These are phyloP conservation scores for Eristalis pertinax DNA, from an alignment of 2,888 invertebrate species.

Conservation along the genomic window DNA sequence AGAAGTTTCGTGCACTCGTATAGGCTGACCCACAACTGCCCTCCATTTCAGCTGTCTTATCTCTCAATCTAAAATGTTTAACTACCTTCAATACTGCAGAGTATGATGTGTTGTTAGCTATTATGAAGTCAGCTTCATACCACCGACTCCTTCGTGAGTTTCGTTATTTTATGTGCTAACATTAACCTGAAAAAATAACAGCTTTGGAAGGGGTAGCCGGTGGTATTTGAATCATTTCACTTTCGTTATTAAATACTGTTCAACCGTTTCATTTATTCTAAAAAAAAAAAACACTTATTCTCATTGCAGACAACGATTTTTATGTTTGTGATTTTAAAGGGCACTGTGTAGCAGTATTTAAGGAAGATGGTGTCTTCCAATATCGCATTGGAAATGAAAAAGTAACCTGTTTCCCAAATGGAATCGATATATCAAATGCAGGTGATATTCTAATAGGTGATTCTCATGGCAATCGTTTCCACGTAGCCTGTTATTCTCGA, in stretches of 20 bases:
- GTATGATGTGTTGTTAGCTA: too few relatives aligned
- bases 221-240: background rate
- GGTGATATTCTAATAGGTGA: constrained; percentile 98
- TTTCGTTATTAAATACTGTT: background rate
- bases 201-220: too few relatives aligned
- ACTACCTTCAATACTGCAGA: too few relatives aligned
- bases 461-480: constrained; percentile 98
- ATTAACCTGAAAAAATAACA: too few relatives aligned
- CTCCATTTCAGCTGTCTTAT: too few relatives aligned
- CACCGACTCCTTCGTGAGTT: too few relatives aligned
- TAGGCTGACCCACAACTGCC: too few relatives aligned
- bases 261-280: background rate
- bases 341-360: constrained; percentile 98
- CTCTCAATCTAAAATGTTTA: too few relatives aligned
- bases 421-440: constrained; percentile 98
- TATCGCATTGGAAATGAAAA: constrained; percentile 97
- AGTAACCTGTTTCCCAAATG: constrained; percentile 98
- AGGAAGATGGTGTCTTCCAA: constrained; percentile 94
- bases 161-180: too few relatives aligned
- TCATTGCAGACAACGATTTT: constrained; percentile 90
- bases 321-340: constrained; percentile 99
- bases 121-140: too few relatives aligned
- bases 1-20: too few relatives aligned
- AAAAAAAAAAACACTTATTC: constrained; percentile 29
- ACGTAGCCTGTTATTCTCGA: constrained; percentile 96